Conservation (phyloP, 2,113 vertebrate species). For the Bostrychus sinensis region DNA sequence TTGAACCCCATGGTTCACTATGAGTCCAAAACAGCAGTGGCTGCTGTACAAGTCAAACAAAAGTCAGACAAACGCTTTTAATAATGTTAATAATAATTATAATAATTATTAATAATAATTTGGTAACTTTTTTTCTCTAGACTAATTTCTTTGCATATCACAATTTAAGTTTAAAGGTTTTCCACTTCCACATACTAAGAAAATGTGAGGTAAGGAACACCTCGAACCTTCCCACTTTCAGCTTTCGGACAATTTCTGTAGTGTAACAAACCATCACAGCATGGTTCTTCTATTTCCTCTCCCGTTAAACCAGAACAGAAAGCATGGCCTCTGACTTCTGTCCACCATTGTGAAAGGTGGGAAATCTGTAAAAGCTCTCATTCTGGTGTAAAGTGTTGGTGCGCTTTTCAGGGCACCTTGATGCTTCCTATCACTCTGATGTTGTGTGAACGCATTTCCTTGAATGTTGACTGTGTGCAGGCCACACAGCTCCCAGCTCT, state of each 20-base stretch:
- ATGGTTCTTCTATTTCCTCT: conserved; percentile 27
- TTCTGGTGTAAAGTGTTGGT: conserved; percentile 46
- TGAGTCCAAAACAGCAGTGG: conserved; percentile 31
- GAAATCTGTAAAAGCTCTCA: conserved; percentile 40
- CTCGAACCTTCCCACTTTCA: conserved; percentile 57
- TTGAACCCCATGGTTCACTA: conserved; percentile 42
- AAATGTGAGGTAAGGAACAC: conserved; percentile 78
- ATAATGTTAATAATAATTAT: conserved; percentile 60
- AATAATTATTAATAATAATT: conserved; percentile 75
- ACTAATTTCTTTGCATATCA: conserved; percentile 84
- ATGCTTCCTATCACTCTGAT: conserved; percentile 17
- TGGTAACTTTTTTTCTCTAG: conserved; percentile 79
- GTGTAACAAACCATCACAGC: conserved; percentile 41
- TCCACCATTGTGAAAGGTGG: conserved; percentile 32
- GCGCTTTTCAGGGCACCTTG: conserved; percentile 27
- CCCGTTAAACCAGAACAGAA: conserved; percentile 39
- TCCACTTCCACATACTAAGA: conserved; percentile 76
- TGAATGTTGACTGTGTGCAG: conserved; percentile 38
- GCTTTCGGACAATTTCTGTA: conserved; percentile 56
- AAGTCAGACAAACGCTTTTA: conserved; percentile 56
- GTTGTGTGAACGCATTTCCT: conserved; percentile 36
- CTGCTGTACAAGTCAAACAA: conserved; percentile 51
- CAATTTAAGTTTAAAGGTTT: conserved; percentile 82
- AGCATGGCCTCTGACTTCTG: conserved; percentile 30
- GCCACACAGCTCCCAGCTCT: conserved; percentile 36